Evolutionary conservation across 2,888 invertebrate genomes (phyloP), one percentile per base, ranked within the genome.

Genomic region (Drosophila prostipennis): DNA sequence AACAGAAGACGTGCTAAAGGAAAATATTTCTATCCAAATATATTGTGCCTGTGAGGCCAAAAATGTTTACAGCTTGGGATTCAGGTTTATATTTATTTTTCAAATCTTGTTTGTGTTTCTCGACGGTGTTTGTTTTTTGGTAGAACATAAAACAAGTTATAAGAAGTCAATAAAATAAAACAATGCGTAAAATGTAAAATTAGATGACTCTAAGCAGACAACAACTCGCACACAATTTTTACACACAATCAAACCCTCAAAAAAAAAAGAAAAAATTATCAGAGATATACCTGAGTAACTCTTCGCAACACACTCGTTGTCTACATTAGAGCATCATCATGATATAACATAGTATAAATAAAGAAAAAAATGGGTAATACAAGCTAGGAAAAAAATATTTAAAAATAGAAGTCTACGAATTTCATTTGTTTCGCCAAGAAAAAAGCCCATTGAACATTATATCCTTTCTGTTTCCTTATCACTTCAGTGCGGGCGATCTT

Each of bases 21-120:
- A 29, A 58, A 29, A 36, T 40, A 52, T n/a, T 16, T 46, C 10
- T 46, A 32, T 14, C 34, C 40, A 55, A 34, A 26, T 37, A 37
- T 51, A 63, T 49, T 37, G 42, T 45, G 53, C 32, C 32, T 11
- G 6, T 46, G 16, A 11, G 46, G 32, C 42, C 53, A 54, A 65
- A 69, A 43, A 49, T 49, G 29, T 53, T 52, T 76, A 77, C 67
- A 82, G 72, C 75, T 84, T 73, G 55, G 37, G 43, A 61, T 64
- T 84, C 69, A 78, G 73, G 67, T 70, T 68, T 29, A 32, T 65
- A 65, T 67, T 67, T 67, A 53, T 65, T 67, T 45, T 54, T n/a
- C n/a, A 46, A 37, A 26, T 68, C 29, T 64, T 37, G 16, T 56
- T 46, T 36, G 54, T 32, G 11, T 40, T 58, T 34, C 37, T 11